Percentiles rank a stretch among this genome's conserved stretches.
Evolutionary conservation across 2,113 vertebrate species (phyloP).

Genomic region (Burhinus oedicnemus): DNA sequence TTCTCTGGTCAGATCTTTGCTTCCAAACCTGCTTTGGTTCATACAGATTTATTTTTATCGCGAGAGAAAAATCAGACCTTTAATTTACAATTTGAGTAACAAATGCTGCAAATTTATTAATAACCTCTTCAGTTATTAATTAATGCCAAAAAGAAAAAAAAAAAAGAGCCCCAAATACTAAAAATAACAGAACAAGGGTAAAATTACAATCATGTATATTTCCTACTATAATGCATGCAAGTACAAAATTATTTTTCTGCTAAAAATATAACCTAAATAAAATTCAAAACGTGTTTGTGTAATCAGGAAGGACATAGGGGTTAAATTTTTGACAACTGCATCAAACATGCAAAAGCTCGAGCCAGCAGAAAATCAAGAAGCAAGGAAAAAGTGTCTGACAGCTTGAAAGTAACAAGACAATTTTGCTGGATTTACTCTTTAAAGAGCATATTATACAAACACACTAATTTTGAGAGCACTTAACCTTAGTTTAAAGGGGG

Average conservation of each 20-base stretch:
- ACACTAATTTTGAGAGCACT: conserved; percentile 56
- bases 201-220: background rate
- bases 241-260: background rate
- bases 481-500: conserved; percentile 42
- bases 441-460: conserved; percentile 59
- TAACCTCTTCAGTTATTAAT: background rate
- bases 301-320: background rate
- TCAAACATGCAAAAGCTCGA: background rate
- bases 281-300: background rate
- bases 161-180: background rate
- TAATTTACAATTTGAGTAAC: background rate
- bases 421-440: conserved; percentile 54
- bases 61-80: background rate
- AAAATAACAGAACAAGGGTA: background rate
- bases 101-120: background rate
- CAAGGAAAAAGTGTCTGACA: background rate
- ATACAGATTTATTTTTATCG: background rate
- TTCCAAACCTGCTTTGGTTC: background rate
- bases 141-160: background rate
- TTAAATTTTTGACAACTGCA: background rate
- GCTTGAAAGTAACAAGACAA: conserved; percentile 48
- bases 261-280: background rate
- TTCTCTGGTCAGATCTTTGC: background rate
- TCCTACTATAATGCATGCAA: background rate
- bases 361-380: background rate